A percentile compares a stretch with the other conserved stretches of the same genome.
phyloP scores from a whole-genome alignment of 2,888 invertebrate species.

The Drosophila tripunctata region DNA sequence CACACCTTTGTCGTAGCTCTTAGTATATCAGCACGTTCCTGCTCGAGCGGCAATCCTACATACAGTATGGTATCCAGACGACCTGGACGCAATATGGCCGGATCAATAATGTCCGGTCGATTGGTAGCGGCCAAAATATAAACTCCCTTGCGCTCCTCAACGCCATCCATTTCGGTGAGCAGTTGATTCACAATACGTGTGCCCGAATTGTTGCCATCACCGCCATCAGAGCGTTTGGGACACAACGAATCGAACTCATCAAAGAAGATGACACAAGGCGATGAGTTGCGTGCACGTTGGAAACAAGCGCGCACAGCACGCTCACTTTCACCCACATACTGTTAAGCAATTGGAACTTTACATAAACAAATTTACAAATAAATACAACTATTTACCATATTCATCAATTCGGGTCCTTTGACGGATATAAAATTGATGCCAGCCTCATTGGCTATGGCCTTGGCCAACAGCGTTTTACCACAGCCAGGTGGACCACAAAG shows the following conservation, averaged over 20 bases:
- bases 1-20: conserved; percentile 95
- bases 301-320: conserved; percentile 98
- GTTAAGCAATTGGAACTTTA: conserved; percentile 44
- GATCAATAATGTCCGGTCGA: conserved; percentile 97
- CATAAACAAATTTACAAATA: background rate
- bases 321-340: conserved; percentile 99
- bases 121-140: conserved; percentile 98
- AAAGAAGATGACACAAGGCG: conserved; percentile 99
- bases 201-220: conserved; percentile 89
- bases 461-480: conserved; percentile 97
- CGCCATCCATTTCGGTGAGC: conserved; percentile 99
- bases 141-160: conserved; percentile 95
- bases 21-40: conserved; percentile 94
- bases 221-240: conserved; percentile 91
- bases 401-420: conserved; percentile 98
- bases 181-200: conserved; percentile 97
- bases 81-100: conserved; percentile 95
- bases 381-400: conserved; percentile 89
- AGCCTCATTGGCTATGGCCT: conserved; percentile 99
- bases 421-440: conserved; percentile 99
- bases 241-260: conserved; percentile 99
- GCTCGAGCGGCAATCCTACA: conserved; percentile 92
- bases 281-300: conserved; percentile 95
- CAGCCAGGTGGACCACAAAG: conserved; percentile 99
- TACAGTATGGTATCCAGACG: conserved; percentile 95